Evolutionary conservation across 2,888 invertebrate species (phyloP).

Genomic region (Drosophila phalerata): DNA sequence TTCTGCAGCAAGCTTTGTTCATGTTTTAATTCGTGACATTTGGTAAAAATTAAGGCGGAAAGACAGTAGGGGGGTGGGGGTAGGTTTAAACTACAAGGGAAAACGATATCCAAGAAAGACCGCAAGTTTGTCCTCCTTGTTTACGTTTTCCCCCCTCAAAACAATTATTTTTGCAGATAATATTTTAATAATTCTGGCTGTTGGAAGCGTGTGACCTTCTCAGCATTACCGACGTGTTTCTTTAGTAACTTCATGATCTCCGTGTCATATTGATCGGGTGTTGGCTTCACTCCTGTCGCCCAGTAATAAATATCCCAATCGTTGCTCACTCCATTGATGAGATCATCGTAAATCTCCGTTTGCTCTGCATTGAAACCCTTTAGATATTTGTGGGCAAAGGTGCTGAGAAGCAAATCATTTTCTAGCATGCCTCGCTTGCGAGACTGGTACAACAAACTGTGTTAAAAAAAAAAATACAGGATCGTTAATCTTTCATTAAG

Average conservation of each 20-base stretch:
- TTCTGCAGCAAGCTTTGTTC: conserved; percentile 47
- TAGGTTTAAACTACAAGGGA: conserved; percentile 18
- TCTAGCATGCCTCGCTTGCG: conserved; percentile 98
- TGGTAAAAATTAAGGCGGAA: neutral
- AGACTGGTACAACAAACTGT: conserved; percentile 96
- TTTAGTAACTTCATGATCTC: conserved; percentile 95
- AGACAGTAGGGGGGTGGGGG: neutral
- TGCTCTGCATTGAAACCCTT: conserved; percentile 89
- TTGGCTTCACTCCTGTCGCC: conserved; percentile 93
- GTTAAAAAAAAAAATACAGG: neutral
- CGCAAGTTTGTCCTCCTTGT: conserved; percentile 24
- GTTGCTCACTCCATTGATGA: conserved; percentile 96
- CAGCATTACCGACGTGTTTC: conserved; percentile 92
- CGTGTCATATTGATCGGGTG: conserved; percentile 94
- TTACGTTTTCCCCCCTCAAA: conserved; percentile 32
- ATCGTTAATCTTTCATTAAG: neutral
- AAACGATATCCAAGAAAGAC: conserved; percentile 39
- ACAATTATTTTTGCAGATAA: conserved; percentile 10
- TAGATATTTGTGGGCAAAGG: conserved; percentile 94
- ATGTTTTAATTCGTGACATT: conserved; percentile 32
- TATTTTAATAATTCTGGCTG: conserved; percentile 44
- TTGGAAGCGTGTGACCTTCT: conserved; percentile 75
- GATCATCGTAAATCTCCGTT: conserved; percentile 92
- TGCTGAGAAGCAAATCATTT: conserved; percentile 95
- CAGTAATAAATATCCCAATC: conserved; percentile 99